These are phyloP conservation scores for Ooceraea biroi DNA, from an alignment of 1,140 invertebrate genomes.

Conservation along the genomic window DNA sequence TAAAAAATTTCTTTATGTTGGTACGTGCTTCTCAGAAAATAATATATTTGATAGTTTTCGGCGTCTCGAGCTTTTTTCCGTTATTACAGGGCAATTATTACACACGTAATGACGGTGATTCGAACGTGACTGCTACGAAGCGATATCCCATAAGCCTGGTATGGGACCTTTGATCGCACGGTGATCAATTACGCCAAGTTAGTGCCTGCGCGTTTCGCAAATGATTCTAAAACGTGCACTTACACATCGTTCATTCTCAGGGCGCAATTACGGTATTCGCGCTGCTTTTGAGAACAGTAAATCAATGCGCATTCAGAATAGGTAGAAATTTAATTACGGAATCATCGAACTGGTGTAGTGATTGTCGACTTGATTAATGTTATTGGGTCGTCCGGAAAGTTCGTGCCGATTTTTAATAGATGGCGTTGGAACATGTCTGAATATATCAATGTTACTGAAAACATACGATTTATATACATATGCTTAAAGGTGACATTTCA, in stretches of 20 bases:
- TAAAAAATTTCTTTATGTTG: too few relatives aligned
- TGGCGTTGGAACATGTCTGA: too few relatives aligned
- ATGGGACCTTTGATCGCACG: slow-evolving; percentile 5
- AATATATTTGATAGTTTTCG: neutral
- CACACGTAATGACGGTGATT: slow-evolving; percentile 8
- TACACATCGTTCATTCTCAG: slow-evolving; percentile 36
- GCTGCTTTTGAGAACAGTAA: slow-evolving; percentile 13
- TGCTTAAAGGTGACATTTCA: too few relatives aligned
- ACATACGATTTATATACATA: too few relatives aligned
- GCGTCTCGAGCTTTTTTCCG: neutral
- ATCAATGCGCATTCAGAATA: slow-evolving; percentile 36
- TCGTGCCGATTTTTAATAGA: too few relatives aligned
- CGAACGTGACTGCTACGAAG: neutral
- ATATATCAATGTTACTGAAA: too few relatives aligned
- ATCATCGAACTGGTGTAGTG: slow-evolving; percentile 28
- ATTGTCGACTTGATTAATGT: slow-evolving; percentile 40
- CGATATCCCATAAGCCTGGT: slow-evolving; percentile 4
- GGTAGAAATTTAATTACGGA: slow-evolving; percentile 51
- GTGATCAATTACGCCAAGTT: slow-evolving; percentile 37
- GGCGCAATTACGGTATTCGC: slow-evolving; percentile 36
- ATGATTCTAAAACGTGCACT: slow-evolving; percentile 32
- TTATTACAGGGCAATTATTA: slow-evolving; percentile 4
- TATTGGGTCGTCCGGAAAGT: too few relatives aligned
- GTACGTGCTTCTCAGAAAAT: too few relatives aligned
- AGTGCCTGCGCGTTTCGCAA: slow-evolving; percentile 32